phyloP scores from a whole-genome alignment of 2,113 vertebrate species.

The Lanius collurio region DNA sequence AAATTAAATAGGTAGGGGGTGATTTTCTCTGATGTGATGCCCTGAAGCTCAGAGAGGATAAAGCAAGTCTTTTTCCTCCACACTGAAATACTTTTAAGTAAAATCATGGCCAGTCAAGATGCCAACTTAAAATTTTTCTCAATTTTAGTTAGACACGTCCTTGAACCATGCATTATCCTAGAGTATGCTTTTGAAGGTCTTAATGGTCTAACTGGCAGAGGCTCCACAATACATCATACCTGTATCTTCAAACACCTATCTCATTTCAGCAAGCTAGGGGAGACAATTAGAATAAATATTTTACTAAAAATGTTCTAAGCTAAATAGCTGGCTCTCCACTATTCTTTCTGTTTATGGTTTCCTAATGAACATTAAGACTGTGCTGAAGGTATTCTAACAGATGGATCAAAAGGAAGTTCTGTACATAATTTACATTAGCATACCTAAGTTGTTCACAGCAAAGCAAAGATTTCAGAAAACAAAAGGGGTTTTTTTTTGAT shows the following conservation, averaged over 20 bases:
- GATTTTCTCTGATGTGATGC: slow-evolving; percentile 44
- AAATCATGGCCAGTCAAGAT: neutral
- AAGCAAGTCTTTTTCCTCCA: neutral
- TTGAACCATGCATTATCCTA: neutral
- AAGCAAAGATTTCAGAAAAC: neutral
- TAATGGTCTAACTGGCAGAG: slow-evolving; percentile 55
- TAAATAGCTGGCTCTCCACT: neutral
- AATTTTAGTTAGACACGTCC: neutral
- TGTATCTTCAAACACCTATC: slow-evolving; percentile 41
- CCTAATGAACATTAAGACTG: slow-evolving; percentile 19
- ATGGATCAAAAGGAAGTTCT: neutral
- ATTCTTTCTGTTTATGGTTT: slow-evolving; percentile 65
- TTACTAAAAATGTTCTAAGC: slow-evolving; percentile 37
- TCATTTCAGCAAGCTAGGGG: neutral
- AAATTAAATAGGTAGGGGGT: slow-evolving; percentile 44
- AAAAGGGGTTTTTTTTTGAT: fast-evolving
- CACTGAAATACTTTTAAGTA: slow-evolving; percentile 3
- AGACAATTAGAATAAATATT: slow-evolving; percentile 72
- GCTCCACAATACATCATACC: neutral
- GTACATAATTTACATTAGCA: neutral
- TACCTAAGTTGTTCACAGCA: neutral
- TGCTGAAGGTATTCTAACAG: neutral
- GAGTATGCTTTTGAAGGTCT: neutral
- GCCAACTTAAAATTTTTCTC: neutral
- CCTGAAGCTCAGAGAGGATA: neutral